phyloP scores from a whole-genome alignment of 2,113 vertebrate species.

The Alectura lathami region DNA sequence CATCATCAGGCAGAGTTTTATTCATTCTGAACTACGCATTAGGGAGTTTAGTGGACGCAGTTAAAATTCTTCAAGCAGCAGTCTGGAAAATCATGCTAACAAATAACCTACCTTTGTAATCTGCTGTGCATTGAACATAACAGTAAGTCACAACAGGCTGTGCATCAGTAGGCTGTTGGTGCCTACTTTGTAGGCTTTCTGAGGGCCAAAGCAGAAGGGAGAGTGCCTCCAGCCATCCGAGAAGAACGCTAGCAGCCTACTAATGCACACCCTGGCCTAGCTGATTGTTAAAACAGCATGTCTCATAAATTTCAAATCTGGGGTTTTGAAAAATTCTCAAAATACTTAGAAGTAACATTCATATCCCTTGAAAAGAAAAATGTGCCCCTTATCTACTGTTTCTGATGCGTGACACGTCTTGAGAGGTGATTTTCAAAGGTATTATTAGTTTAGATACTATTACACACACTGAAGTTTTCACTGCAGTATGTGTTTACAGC shows the following conservation, averaged over 20 bases:
- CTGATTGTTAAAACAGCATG: background rate
- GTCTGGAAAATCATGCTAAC: conserved; percentile 58
- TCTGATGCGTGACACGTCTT: background rate
- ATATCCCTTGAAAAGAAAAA: background rate
- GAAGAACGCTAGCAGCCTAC: background rate
- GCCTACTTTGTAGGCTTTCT: background rate
- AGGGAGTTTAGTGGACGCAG: conserved; percentile 46
- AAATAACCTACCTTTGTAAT: conserved; percentile 37
- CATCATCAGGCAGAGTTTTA: conserved; percentile 66
- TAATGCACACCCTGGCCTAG: background rate
- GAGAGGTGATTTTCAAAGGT: background rate
- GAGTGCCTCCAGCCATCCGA: background rate
- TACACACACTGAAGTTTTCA: background rate
- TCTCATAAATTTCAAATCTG: background rate
- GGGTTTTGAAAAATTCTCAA: background rate
- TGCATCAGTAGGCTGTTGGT: conserved; percentile 27
- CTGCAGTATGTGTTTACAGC: background rate
- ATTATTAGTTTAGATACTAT: background rate
- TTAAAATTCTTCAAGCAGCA: conserved; percentile 61
- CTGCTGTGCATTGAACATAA: conserved; percentile 1
- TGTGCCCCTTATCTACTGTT: background rate
- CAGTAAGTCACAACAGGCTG: conserved; percentile 33
- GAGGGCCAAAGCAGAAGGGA: background rate
- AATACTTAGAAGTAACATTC: background rate
- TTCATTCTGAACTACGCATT: conserved; percentile 57